Base-by-base conservation (phyloP, 2,888 invertebrate species). In the Acrobasis repandana region DNA sequence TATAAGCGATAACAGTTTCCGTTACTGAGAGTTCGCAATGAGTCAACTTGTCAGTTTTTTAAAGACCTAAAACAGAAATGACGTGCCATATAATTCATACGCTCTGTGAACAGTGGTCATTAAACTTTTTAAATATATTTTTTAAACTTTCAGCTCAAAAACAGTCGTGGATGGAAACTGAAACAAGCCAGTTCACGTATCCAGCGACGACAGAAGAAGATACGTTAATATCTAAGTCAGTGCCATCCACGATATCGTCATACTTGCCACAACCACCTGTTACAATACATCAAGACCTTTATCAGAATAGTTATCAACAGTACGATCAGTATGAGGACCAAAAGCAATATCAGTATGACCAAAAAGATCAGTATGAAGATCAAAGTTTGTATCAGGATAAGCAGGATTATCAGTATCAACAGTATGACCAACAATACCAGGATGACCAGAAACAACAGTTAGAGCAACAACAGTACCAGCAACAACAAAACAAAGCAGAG, bases 81-180 rank as follows among this genome's bases (percentile, higher is more conserved):
- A 75, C 80, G 71, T 79, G 78, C 65, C 75, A 76, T 56, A 65
- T 83, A 43, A 76, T 84, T 60, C 61, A 80, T 61, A 68, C 63
- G 65, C 67, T 85, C 54, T 88, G 83, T 71, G 78, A 84, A 34
- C 70, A 78, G 36, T 67, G 80, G 9, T 71, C 77, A 9, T 73
- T 72, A 64, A 77, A 75, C 67, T 65, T 85, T 70, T 82, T 85
- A 65, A 82, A 79, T 73, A 70, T 73, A 66, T 74, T 83, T 59
- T 84, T 80, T 72, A 80, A 83, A 70, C 66, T 92, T 90, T 65
- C 91, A 92, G 92, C 88, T 80, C 91, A 90, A 81, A 90, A 90
- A 77, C 72, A 89, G 59, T 73, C 88, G 66, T 91, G 90, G 90
- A 84, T 82, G 67, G 90, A 90, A 74, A 71, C 83, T 46, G 91